A percentile compares a stretch with the other conserved stretches of the same genome.
Evolutionary conservation across 2,113 vertebrate genomes (phyloP).

Genomic region (Oxyura jamaicensis): DNA sequence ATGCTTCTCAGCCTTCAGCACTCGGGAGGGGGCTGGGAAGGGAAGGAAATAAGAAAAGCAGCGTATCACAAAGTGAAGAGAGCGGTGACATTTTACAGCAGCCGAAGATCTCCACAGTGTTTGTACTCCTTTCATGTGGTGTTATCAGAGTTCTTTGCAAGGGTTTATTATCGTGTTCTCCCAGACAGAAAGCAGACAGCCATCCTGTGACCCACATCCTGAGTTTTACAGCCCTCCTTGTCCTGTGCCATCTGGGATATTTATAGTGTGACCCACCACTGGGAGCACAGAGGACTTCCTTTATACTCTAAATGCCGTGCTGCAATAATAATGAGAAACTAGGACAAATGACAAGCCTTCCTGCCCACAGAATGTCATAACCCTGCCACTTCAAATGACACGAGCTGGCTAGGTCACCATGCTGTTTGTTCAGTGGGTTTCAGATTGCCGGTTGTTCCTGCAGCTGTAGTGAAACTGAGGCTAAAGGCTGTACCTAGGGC

Average conservation of each 20-base stretch:
- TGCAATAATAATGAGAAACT: conserved; percentile 35
- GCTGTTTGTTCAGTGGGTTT: background rate
- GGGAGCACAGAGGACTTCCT: conserved; percentile 57
- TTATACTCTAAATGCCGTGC: conserved; percentile 1
- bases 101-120: background rate
- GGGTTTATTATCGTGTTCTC: conserved; percentile 39
- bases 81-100: conserved; percentile 27
- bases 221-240: conserved; percentile 56
- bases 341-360: conserved; percentile 32
- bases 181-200: conserved; percentile 63
- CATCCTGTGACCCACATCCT: conserved; percentile 68
- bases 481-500: background rate
- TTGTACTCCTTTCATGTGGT: conserved; percentile 62
- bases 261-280: conserved; percentile 50
- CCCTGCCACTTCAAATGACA: background rate
- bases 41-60: conserved; percentile 42
- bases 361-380: conserved; percentile 30
- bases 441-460: background rate
- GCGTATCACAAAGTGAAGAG: background rate
- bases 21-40: background rate
- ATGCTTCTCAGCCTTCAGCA: background rate
- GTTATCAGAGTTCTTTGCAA: conserved; percentile 36
- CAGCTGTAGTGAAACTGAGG: background rate
- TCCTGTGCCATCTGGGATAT: conserved; percentile 56
- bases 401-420: background rate